Evolutionary conservation across 2,888 invertebrate genomes (phyloP), one percentile per base, ranked within the genome.

Genomic region (Tromatobia lineatoria): DNA sequence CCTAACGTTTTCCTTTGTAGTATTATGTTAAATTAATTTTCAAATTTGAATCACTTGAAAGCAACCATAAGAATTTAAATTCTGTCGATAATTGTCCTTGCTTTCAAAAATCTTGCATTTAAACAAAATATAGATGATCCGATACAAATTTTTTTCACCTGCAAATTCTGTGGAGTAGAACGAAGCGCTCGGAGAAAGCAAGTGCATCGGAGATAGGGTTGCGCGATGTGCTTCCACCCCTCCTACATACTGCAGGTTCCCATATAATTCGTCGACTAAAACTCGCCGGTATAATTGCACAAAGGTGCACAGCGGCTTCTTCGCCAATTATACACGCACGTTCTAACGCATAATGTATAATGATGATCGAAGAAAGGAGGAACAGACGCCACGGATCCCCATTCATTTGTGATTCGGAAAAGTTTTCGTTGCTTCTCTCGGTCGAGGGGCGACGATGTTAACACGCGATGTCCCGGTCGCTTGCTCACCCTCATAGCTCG

Each of bases 241-340:
- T 57, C 25, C 25, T 25, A 23, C 54, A 25, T 25, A 57, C 11
- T 11, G 23, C 54, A 20, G 54, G 54, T 57, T 57, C 54, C 54
- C 54, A 57, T 57, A 18, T 18, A 57, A 57, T 57, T 57, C 54
- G 54, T 57, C 23, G 54, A 23, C 20, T 23, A 57, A 57, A 57
- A 57, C 13, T 57, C 54, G 13, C 23, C 52, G 52, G 52, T 54
- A 10, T 54, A 54, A 54, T 54, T 54, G 54, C 87, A 82, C 80
- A 70, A 77, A 38, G 61, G 18, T 80, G 75, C 77, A 87, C 83
- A 54, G 57, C 50, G 74, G 52, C 42, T 61, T 64, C 64, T 11
- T 87, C 79, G 74, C 86, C 88, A 88, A 88, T 90, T 88, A 87
- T 66, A 82, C 50, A 85, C 87, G 87, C 77, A 86, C 87, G 81